Evolutionary conservation across 2,797 vertebrate species (phyloP).

Genomic region (Mus minutoides): DNA sequence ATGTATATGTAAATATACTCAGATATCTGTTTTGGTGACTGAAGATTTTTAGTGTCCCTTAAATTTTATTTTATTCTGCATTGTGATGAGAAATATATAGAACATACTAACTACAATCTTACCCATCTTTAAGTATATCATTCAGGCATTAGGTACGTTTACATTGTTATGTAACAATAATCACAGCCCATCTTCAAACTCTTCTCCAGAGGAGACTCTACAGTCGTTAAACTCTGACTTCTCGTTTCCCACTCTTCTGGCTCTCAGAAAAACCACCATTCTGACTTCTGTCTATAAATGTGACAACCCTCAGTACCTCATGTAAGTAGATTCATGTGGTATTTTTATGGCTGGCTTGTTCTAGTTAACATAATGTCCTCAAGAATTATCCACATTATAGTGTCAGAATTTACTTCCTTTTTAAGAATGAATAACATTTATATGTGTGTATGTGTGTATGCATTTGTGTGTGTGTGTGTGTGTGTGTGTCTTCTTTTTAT

Average conservation of each 20-base stretch:
- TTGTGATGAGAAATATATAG: background rate
- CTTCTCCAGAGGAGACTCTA: background rate
- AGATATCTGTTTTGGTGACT: background rate
- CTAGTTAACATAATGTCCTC: background rate
- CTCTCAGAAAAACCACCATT: background rate
- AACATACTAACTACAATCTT: background rate
- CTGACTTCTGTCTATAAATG: background rate
- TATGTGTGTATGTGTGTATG: background rate
- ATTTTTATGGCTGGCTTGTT: background rate
- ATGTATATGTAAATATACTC: background rate
- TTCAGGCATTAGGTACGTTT: background rate
- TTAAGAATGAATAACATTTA: background rate
- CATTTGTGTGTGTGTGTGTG: background rate
- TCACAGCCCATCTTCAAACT: background rate
- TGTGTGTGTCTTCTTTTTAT: background rate
- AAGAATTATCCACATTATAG: background rate
- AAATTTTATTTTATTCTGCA: constrained; percentile 27
- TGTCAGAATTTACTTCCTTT: background rate
- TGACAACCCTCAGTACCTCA: background rate
- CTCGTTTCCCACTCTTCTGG: rapidly evolving
- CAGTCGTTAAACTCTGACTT: background rate
- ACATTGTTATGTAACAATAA: background rate
- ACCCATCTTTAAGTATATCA: background rate
- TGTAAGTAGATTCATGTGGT: background rate
- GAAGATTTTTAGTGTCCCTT: background rate